Conservation (phyloP, 1,140 invertebrate species). For the Sycobia sp. region DNA sequence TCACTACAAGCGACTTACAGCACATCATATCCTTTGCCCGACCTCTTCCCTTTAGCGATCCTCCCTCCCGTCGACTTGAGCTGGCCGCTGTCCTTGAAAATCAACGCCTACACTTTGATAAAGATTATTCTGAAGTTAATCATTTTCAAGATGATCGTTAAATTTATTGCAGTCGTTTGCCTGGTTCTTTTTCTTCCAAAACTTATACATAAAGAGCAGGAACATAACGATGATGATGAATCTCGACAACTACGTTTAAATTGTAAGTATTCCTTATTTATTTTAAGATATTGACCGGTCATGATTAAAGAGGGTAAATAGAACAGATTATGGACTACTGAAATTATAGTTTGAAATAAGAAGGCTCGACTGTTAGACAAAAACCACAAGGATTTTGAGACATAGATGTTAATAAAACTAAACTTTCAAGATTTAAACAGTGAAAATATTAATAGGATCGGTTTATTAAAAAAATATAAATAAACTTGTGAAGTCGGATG, state of each 20-base stretch:
- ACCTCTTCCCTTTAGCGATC: constrained; percentile 65
- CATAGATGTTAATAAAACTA: too few species aligned
- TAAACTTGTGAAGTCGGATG: too few species aligned
- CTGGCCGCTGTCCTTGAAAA: constrained; percentile 62
- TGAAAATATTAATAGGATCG: too few species aligned
- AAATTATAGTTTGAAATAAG: too few species aligned
- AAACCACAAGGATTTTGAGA: too few species aligned
- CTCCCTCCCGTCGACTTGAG: constrained; percentile 48
- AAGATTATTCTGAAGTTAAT: constrained; percentile 75
- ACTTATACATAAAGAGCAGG: constrained; percentile 59
- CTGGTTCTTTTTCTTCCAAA: constrained; percentile 76
- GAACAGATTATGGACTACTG: too few species aligned
- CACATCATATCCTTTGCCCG: constrained; percentile 63
- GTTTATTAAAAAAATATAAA: too few species aligned
- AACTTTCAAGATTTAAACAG: too few species aligned
- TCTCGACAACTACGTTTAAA: background rate
- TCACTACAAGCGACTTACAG: constrained; percentile 47
- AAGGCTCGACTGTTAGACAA: too few species aligned
- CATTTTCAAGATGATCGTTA: constrained; percentile 79
- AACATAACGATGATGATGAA: constrained; percentile 41
- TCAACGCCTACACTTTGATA: constrained; percentile 73
- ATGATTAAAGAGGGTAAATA: too few species aligned
- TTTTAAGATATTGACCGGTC: too few species aligned
- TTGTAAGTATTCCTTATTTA: too few species aligned
- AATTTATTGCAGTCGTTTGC: constrained; percentile 75